Base-by-base conservation (phyloP, 2,797 vertebrate genomes). In the Cynodonichthys magdalenae region DNA sequence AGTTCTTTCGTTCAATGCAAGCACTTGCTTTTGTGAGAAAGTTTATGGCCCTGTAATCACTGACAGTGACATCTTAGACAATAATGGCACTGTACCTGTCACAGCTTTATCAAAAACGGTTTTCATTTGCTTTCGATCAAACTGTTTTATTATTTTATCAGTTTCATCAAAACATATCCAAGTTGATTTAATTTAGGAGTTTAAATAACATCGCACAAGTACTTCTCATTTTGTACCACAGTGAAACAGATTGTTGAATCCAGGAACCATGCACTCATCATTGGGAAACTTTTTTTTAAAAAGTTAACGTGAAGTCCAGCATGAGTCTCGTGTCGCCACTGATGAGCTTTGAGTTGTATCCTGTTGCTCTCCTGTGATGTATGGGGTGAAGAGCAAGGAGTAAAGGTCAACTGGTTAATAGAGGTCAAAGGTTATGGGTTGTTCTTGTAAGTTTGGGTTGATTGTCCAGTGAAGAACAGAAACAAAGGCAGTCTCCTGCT, bases 341-440 rank as follows among this genome's bases (percentile, higher is more conserved):
- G 78, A 85, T 79, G 68, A 75, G 70, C 75, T 82, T 79, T 75
- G 59, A 83, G 29, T 66, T 61, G 49, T 65, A 62, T 77, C 70
- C 27, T 0, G 69, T 46, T 54, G 58, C 17, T 73, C 79, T 66
- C 56, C 18, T 1, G 60, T 83, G 84, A 89, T 78, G 50, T 59
- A 89, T 83, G 77, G 49, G 85, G 84, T 76, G 74, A 59, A 71
- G 86, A 61, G 86, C 87, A 81, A 46, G 53, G 71, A 82, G 75
- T 29, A 83, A 82, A 87, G 87, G 83, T 86, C 83, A 73, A 27
- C 0, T 44, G 67, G 77, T 75, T 71, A 74, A 58, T 50, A 20
- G 69, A 81, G 84, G 87, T 90, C 24, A 80, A 52, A 77, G 89
- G 86, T 88, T 59, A 59, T 48, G 63, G 59, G 60, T 66, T 73